These are phyloP conservation scores for Harpagus bidentatus DNA, from an alignment of 2,113 vertebrate species.

Conservation along the genomic window DNA sequence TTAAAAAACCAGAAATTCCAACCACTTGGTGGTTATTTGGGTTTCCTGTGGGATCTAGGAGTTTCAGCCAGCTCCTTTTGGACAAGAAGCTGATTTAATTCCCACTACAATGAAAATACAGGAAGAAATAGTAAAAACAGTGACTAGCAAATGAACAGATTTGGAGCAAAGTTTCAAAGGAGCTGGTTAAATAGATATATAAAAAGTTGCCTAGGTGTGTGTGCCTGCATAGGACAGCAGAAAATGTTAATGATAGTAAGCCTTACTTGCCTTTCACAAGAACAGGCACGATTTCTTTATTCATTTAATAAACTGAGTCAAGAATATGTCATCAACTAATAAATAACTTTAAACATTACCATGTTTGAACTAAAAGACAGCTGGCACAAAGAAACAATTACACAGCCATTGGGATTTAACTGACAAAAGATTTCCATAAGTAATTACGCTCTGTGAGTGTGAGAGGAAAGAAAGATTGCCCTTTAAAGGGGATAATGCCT, in stretches of 20 bases:
- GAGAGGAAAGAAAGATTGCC: neutral
- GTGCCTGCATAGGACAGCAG: neutral
- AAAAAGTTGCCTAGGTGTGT: neutral
- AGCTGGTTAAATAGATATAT: neutral
- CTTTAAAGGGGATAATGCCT: constrained; percentile 12
- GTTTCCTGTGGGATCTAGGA: neutral
- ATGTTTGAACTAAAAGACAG: constrained; percentile 40
- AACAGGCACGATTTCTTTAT: neutral
- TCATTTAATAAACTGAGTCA: constrained; percentile 44
- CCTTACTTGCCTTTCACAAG: neutral
- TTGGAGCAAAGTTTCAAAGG: neutral
- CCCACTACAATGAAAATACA: neutral
- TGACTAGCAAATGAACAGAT: neutral
- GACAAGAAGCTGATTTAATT: neutral
- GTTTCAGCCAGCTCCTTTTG: neutral
- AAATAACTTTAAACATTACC: constrained; percentile 60
- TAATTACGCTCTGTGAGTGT: neutral
- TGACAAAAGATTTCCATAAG: constrained; percentile 42
- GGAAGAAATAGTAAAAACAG: neutral
- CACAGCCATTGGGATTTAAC: constrained; percentile 35
- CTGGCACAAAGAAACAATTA: constrained; percentile 55
- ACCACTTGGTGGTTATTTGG: neutral
- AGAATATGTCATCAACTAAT: constrained; percentile 51
- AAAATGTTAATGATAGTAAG: neutral
- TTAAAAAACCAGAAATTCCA: neutral